Evolutionary conservation across 2,797 vertebrate genomes (phyloP).

Genomic region (Sternarchorhynchus goeldii): DNA sequence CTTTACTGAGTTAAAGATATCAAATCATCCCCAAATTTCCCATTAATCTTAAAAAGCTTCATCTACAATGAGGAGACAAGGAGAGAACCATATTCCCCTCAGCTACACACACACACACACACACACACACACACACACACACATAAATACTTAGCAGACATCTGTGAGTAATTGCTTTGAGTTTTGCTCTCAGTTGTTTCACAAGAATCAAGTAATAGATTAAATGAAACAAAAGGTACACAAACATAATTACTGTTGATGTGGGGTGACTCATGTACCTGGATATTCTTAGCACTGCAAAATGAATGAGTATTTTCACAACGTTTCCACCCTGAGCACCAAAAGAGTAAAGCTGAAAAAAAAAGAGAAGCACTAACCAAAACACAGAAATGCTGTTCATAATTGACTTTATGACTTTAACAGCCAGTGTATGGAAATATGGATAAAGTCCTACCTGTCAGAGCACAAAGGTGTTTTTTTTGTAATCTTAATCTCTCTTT

Average conservation of each 20-base stretch:
- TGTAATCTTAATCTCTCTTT: too few relatives aligned
- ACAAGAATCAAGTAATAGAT: conserved; percentile 53
- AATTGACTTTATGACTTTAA: neutral
- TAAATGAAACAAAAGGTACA: conserved; percentile 52
- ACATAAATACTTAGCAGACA: conserved; percentile 27
- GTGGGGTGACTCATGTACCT: conserved; percentile 27
- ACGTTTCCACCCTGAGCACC: conserved; percentile 9
- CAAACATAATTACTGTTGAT: conserved; percentile 42
- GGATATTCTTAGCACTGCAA: conserved; percentile 20
- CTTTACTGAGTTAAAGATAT: conserved; percentile 42
- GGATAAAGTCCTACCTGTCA: neutral
- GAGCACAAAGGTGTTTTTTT: neutral
- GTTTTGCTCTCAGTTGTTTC: conserved; percentile 47
- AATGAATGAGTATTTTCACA: conserved; percentile 50
- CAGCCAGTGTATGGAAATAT: neutral
- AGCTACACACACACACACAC: conserved; percentile 25
- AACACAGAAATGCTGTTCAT: neutral
- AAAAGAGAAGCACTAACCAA: conserved; percentile 6
- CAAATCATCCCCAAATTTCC: conserved; percentile 48
- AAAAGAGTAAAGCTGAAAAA: conserved; percentile 9
- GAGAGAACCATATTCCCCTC: conserved; percentile 36
- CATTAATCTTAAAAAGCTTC: conserved; percentile 47
- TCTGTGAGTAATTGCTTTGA: conserved; percentile 43
- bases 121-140: neutral
- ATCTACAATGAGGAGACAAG: conserved; percentile 38